These are phyloP conservation scores for Siniperca scherzeri DNA, from an alignment of 2,797 vertebrate genomes.

Conservation along the genomic window DNA sequence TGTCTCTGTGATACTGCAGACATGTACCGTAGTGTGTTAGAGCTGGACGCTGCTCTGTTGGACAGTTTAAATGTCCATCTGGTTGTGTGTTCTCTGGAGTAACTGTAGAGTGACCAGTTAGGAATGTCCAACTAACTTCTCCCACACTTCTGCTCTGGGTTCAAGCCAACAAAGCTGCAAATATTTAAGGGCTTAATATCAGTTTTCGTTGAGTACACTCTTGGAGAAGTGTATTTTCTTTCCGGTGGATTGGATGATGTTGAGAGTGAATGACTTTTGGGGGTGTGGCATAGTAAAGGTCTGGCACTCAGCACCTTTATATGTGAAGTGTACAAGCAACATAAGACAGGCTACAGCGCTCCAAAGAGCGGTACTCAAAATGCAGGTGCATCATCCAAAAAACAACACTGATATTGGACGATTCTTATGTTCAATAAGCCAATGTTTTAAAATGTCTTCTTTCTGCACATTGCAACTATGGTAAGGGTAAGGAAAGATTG, in stretches of 20 bases:
- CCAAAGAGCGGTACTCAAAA: not conserved
- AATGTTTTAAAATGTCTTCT: not conserved
- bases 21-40: not conserved
- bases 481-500: not conserved
- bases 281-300: not conserved
- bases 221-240: constrained; percentile 4
- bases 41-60: not conserved
- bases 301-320: not conserved
- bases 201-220: constrained; percentile 25
- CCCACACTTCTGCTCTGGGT: constrained; percentile 30
- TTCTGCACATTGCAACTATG: not conserved
- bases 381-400: not conserved
- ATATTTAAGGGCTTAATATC: constrained; percentile 34
- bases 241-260: constrained; percentile 1
- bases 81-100: not conserved
- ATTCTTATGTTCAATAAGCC: not conserved
- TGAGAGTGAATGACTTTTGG: not conserved
- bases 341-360: not conserved
- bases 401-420: not conserved
- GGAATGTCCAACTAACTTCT: not conserved
- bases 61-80: not conserved
- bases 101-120: not conserved
- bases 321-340: constrained; percentile 3
- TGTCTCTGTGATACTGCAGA: not conserved
- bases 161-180: constrained; percentile 16